Evolutionary conservation across 2,888 invertebrate species (phyloP), one percentile per base, ranked within the genome.

Genomic region (Hedya salicella): DNA sequence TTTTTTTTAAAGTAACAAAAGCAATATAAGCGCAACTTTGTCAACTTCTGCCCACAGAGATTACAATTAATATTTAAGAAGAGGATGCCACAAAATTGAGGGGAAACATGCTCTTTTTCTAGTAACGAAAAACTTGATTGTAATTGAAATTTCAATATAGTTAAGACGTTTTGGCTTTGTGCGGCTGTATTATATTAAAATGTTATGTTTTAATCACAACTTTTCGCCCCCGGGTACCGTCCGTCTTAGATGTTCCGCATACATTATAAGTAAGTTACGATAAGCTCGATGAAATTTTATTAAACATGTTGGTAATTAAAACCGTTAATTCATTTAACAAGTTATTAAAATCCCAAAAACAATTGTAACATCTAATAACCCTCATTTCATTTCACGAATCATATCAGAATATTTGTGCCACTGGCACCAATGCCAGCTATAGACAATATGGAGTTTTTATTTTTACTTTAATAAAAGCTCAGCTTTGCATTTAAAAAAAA

Each of bases 121-220:
- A 36, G 36, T 36, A 36, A 36, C 6, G 11, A 36, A 36, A 36
- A 9, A 3, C 8, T 2, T 36, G 1, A 11, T 9, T 36, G 36
- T 36, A 36, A 36, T 36, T 36, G 36, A 11, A 36, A 36, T 11
- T 36, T 11, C 11, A 2, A 36, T 36, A 1, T 2, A 36, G 9
- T 36, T 36, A 36, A 6, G 2, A 36, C 36, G 9, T 36, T 36
- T 1, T 36, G 11, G 36, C 11, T 36, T 36, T 11, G 11, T 9
- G 9, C 8, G 36, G 8, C 36, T 36, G 36, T 36, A 44, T 57
- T 44, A 46, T 57, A 57, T 44, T 32, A 57, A 32, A 57, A 32
- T 56, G 30, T 44, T 56, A 44, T 44, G 57, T 57, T 57, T 46
- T 57, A 57, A 57, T 46, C 57, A 46, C 14, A 57, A 57, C 57